Conservation (phyloP, 2,888 invertebrate species). For the Formica aserva region DNA sequence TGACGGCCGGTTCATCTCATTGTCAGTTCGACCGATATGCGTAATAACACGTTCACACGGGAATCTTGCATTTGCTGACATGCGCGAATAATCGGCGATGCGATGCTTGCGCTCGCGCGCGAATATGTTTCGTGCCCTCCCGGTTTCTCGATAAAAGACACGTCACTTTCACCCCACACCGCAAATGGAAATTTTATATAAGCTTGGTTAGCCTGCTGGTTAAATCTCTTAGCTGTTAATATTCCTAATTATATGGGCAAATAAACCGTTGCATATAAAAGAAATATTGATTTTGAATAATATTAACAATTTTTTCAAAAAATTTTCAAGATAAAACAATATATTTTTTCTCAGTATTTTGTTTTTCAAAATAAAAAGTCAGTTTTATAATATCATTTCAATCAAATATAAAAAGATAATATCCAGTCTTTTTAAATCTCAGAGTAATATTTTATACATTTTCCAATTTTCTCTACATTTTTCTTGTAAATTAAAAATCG, state of each 20-base stretch:
- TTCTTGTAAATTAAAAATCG: background rate
- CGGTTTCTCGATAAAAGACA: background rate
- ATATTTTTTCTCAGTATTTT: no score
- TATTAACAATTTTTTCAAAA: background rate
- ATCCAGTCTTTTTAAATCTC: background rate
- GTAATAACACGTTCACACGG: conserved; percentile 61
- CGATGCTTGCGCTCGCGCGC: conserved; percentile 4
- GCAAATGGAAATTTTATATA: conserved; percentile 13
- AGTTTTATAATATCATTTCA: background rate
- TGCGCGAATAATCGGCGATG: conserved; percentile 38
- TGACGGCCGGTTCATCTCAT: conserved; percentile 22
- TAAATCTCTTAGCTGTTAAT: background rate
- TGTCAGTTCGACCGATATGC: conserved; percentile 52
- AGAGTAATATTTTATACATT: background rate
- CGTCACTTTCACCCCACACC: conserved; percentile 20
- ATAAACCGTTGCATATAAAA: background rate
- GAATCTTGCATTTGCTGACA: conserved; percentile 55
- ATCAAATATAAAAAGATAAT: background rate
- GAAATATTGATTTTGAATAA: background rate
- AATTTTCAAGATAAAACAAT: background rate
- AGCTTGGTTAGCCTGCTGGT: background rate
- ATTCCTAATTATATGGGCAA: background rate
- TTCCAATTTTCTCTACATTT: background rate
- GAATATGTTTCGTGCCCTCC: background rate
- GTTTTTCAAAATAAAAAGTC: no score